These are phyloP conservation scores for Desmophyllum pertusum DNA, from an alignment of 92 coral and sea anemone genomes.

Conservation along the genomic window DNA sequence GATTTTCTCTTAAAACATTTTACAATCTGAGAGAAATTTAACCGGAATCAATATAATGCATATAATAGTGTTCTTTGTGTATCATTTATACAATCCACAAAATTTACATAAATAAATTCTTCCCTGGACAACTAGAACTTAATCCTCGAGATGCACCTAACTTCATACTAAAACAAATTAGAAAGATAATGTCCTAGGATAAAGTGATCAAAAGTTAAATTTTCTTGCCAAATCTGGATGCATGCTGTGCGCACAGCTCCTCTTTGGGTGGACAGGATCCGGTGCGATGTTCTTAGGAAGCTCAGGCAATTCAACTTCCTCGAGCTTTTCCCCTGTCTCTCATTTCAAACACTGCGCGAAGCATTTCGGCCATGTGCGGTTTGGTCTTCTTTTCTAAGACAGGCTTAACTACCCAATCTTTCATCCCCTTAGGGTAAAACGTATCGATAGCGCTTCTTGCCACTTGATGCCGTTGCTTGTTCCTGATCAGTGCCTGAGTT, in stretches of 20 bases:
- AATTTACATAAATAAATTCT: too few relatives aligned
- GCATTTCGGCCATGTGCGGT: not conserved
- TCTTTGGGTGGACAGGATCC: not conserved
- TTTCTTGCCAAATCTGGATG: not conserved
- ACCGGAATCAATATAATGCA: too few relatives aligned
- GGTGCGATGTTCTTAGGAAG: constrained; percentile 3
- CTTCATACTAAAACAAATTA: too few relatives aligned
- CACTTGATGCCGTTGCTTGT: constrained; percentile 15
- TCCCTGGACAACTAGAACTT: too few relatives aligned
- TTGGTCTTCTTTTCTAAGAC: not conserved
- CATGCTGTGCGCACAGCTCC: not conserved
- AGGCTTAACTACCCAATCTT: not conserved
- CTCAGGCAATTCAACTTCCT: not conserved
- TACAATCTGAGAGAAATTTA: too few relatives aligned
- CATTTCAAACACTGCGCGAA: not conserved
- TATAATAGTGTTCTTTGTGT: too few relatives aligned
- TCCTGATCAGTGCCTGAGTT: constrained; percentile 43
- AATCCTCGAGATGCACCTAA: too few relatives aligned
- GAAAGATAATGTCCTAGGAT: too few relatives aligned
- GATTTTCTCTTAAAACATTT: too few relatives aligned
- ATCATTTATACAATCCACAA: too few relatives aligned
- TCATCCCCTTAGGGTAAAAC: not conserved
- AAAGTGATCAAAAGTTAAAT: too few relatives aligned
- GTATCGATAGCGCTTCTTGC: not conserved
- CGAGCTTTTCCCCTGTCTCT: not conserved